These are phyloP conservation scores for Dorcus parallelipipedus DNA, from an alignment of 2,888 invertebrate genomes.

Conservation along the genomic window DNA sequence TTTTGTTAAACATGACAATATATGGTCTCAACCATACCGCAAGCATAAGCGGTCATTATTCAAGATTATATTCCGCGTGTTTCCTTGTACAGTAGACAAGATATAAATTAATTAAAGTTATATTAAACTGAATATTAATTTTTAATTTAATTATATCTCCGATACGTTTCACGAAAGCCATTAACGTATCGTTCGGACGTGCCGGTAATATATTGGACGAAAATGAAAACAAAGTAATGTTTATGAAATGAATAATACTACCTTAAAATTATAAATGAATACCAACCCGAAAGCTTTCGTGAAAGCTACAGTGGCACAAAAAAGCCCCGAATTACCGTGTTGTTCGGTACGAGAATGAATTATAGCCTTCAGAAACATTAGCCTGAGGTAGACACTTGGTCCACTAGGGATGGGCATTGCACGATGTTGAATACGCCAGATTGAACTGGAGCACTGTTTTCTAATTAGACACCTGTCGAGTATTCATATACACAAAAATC, in stretches of 20 bases:
- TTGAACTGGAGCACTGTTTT: constrained; percentile 3
- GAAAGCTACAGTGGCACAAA: constrained; percentile 35
- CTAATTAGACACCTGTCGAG: constrained; percentile 18
- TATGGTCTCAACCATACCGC: neutral
- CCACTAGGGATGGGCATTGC: constrained; percentile 7
- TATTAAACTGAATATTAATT: neutral
- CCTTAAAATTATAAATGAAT: constrained; percentile 7
- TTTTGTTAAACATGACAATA: neutral
- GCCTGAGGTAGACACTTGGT: constrained; percentile 24
- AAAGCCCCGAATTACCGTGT: constrained; percentile 35
- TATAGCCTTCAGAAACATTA: constrained; percentile 49
- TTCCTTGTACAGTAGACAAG: no score
- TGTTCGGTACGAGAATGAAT: constrained; percentile 42
- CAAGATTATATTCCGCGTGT: no score
- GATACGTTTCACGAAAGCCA: constrained; percentile 4
- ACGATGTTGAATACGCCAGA: constrained; percentile 6
- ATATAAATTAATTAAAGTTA: no score
- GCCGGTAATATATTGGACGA: constrained; percentile 5
- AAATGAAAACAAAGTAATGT: constrained; percentile 12
- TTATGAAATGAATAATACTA: constrained; percentile 10
- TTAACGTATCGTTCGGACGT: constrained; percentile 1
- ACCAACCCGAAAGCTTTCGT: constrained; percentile 16
- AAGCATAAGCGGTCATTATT: neutral
- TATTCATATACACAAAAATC: neutral
- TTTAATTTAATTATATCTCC: neutral